Base-by-base conservation (phyloP, 2,888 invertebrate genomes). In the Euproctis similis region DNA sequence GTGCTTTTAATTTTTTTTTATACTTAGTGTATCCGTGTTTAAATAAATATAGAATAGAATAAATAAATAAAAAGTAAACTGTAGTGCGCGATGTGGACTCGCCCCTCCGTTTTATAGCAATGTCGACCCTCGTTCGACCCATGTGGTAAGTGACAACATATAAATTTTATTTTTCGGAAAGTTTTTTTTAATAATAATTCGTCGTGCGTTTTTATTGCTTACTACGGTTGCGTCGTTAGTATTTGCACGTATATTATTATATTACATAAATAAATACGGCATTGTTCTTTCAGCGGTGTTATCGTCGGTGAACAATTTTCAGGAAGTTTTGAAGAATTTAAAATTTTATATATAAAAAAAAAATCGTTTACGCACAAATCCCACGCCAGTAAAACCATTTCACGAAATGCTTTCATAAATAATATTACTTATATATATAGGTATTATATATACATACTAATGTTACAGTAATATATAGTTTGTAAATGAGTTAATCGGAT, bases 361-460 rank as follows among this genome's bases (percentile, higher is more conserved):
- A 53, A 59, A 59, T 57, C 66, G 71, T 73, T 68, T 59, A 70
- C 74, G 84, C 82, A 82, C 80, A 84, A 82, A 74, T 78, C 84
- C 84, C 84, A 84, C 82, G 78, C 73, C 75, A 68, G 71, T 78
- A 84, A 84, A 84, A 84, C 84, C 84, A 84, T 84, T 84, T 84
- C 84, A 84, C 84, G 69, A 77, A 72, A 80, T 78, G 82, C 82
- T 84, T 84, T 84, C 82, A 76, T 71, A 57, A 54, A 14, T n/a
- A n/a, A n/a, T 60, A 41, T 54, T 44, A 50, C 40, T 42, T 44
- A 35, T n/a, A n/a, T n/a, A n/a, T n/a, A n/a, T n/a, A n/a, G n/a
- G n/a, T n/a, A n/a, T n/a, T n/a, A n/a, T n/a, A n/a, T n/a, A n/a
- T 43, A 30, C 24, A 48, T 41, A 48, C 40, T 50, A 47, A 48